These are phyloP conservation scores for Aradophagus sp. DNA, from an alignment of 1,140 invertebrate species.

Conservation along the genomic window DNA sequence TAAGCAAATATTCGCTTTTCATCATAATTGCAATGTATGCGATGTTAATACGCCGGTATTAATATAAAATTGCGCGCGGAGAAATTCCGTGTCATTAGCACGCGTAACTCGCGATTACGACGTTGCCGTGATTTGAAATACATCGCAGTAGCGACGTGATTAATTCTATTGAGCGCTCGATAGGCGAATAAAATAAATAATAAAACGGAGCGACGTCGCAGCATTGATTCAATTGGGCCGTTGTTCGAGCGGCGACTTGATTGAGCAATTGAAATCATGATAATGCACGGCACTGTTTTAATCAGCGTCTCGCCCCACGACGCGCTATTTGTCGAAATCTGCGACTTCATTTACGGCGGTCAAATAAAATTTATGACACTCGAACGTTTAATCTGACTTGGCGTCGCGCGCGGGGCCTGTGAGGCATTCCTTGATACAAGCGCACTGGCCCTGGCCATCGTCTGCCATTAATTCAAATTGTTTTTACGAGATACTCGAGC, in stretches of 20 bases:
- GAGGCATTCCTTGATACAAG: conserved; percentile 48
- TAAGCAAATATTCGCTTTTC: no score
- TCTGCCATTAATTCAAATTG: conserved; percentile 57
- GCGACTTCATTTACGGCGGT: conserved; percentile 38
- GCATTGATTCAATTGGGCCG: conserved; percentile 14
- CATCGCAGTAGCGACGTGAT: no score
- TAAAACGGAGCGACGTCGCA: conserved; percentile 3
- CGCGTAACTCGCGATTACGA: no score
- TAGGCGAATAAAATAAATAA: conserved; percentile 25
- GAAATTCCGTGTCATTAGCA: no score
- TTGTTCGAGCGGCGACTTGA: conserved; percentile 13
- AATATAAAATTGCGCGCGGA: no score
- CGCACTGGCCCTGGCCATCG: conserved; percentile 28
- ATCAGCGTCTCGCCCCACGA: conserved; percentile 27
- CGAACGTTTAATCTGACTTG: conserved; percentile 47
- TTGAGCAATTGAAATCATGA: conserved; percentile 54
- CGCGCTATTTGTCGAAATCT: conserved; percentile 56
- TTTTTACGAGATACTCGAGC: conserved; percentile 57
- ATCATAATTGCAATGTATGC: no score
- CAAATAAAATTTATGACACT: conserved; percentile 55
- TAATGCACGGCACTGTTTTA: conserved; percentile 42
- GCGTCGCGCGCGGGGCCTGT: conserved; percentile 32
- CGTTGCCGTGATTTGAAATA: no score
- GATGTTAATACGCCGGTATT: no score
- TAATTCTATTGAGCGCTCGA: no score